Conservation (phyloP, 1,140 invertebrate genomes). For the Cotesia chilonis region DNA sequence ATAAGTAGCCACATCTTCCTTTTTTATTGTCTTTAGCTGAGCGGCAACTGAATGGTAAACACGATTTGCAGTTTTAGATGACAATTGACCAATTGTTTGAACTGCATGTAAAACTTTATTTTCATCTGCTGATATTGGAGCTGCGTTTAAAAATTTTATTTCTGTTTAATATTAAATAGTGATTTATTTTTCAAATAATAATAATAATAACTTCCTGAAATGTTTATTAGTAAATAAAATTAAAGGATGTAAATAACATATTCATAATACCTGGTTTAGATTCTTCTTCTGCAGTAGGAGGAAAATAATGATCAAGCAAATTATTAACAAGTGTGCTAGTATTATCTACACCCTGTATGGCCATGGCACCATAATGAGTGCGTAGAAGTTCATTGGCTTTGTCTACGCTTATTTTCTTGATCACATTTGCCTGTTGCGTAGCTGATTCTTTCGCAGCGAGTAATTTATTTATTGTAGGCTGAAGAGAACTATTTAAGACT, state of each 20-base stretch:
- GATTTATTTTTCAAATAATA: no score
- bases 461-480: conserved; percentile 72
- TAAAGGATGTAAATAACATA: no score
- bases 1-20: conserved; percentile 73
- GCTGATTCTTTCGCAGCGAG: conserved; percentile 69
- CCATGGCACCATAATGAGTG: conserved; percentile 73
- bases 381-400: conserved; percentile 78
- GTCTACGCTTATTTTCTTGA: conserved; percentile 74
- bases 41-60: conserved; percentile 75
- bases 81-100: conserved; percentile 77
- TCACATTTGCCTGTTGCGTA: conserved; percentile 70
- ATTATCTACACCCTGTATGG: conserved; percentile 72
- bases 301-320: conserved; percentile 75
- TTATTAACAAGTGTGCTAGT: conserved; percentile 73
- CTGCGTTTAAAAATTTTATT: conserved; percentile 50
- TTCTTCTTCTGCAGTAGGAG: conserved; percentile 67
- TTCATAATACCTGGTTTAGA: conserved; percentile 60
- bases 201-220: neutral
- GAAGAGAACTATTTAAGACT: conserved; percentile 70
- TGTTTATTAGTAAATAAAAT: neutral
- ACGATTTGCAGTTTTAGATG: conserved; percentile 75
- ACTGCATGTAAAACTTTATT: conserved; percentile 77
- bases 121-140: conserved; percentile 69
- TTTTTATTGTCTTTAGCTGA: conserved; percentile 72
- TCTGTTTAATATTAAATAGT: neutral